Evolutionary conservation across 2,113 vertebrate genomes (phyloP).

Genomic region (Pterocles burchelli): DNA sequence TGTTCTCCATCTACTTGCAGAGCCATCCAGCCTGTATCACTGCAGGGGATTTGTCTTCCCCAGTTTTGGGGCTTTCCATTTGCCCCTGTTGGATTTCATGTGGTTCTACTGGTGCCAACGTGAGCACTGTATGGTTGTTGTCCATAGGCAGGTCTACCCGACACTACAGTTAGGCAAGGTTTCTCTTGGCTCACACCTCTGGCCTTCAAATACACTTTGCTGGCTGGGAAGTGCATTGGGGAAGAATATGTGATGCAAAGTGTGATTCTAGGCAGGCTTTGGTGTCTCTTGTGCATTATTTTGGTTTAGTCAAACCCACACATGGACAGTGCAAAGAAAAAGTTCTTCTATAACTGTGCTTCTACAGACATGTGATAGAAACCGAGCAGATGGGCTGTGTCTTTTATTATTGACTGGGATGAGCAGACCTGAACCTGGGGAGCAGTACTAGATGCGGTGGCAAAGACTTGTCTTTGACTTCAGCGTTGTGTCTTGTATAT

Average conservation of each 20-base stretch:
- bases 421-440: slow-evolving; percentile 15
- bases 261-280: neutral
- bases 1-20: neutral
- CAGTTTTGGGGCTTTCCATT: neutral
- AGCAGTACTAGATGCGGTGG: neutral
- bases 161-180: neutral
- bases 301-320: slow-evolving; percentile 40
- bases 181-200: neutral
- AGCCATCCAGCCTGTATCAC: rapidly evolving
- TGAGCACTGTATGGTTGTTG: neutral
- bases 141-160: neutral
- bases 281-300: neutral
- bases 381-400: slow-evolving; percentile 17
- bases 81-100: neutral
- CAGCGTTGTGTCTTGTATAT: neutral
- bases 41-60: neutral
- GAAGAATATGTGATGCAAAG: neutral
- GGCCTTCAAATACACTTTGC: neutral
- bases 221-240: neutral
- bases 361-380: neutral
- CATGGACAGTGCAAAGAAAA: neutral
- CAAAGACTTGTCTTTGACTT: neutral
- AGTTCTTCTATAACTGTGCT: slow-evolving; percentile 11
- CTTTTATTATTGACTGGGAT: slow-evolving; percentile 3
- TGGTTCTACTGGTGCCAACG: rapidly evolving